These are phyloP conservation scores for Trematomus loennbergii DNA, from an alignment of 2,113 vertebrate genomes.

Conservation along the genomic window DNA sequence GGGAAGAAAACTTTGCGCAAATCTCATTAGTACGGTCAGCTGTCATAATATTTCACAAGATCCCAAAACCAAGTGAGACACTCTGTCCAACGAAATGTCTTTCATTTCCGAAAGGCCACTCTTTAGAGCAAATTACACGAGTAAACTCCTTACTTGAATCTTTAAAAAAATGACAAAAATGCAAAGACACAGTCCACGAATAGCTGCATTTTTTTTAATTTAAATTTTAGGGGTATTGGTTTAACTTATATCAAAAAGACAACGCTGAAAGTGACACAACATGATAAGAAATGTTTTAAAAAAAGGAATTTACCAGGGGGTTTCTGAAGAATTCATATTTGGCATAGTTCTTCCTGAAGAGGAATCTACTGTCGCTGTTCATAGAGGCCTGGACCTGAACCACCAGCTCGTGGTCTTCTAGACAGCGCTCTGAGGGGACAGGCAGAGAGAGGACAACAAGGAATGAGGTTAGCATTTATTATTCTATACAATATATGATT, in stretches of 20 bases:
- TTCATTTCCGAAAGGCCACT: too few relatives aligned
- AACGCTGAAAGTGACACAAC: not conserved
- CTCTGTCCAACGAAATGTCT: not conserved
- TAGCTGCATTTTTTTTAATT: not conserved
- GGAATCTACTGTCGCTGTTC: slow-evolving; percentile 94
- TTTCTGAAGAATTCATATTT: slow-evolving; percentile 99
- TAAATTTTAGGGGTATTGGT: not conserved
- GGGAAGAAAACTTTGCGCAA: slow-evolving; percentile 33
- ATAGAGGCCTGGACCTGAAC: slow-evolving; percentile 92
- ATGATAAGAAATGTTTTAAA: slow-evolving; percentile 14
- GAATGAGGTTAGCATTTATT: not conserved
- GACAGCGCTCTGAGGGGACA: slow-evolving; percentile 87
- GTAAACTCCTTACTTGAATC: not conserved
- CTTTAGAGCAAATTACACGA: not conserved
- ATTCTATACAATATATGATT: not conserved
- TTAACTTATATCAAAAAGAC: slow-evolving; percentile 17
- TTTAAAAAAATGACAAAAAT: not conserved
- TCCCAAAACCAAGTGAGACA: not conserved
- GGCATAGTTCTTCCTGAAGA: slow-evolving; percentile 99
- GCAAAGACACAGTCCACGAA: not conserved
- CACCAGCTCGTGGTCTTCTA: slow-evolving; percentile 97
- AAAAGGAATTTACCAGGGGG: slow-evolving; percentile 85
- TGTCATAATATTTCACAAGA: slow-evolving; percentile 49
- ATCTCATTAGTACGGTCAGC: slow-evolving; percentile 44
- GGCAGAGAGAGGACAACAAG: slow-evolving; percentile 8